A percentile compares a stretch with the other conserved stretches of the same genome.
Conservation (phyloP, 2,888 invertebrate species). For the Atethmia centrago region DNA sequence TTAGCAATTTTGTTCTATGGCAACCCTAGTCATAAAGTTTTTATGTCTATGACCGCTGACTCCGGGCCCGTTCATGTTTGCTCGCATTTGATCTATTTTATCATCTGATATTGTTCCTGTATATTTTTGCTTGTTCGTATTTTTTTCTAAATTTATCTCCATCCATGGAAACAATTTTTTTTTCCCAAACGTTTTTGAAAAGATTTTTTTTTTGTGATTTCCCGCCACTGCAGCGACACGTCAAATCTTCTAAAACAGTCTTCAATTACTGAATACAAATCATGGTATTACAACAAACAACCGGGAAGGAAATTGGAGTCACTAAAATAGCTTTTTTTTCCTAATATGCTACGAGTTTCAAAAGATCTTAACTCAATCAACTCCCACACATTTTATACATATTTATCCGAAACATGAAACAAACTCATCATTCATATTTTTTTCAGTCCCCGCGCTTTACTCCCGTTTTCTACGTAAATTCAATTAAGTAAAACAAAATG, state of each 20-base stretch:
- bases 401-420: neutral
- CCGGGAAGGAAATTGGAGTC: rapidly evolving
- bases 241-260: neutral
- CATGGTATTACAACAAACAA: neutral
- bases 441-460: slow-evolving; percentile 9
- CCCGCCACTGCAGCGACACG: no score
- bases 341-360: neutral
- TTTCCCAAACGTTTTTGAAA: neutral
- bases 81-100: slow-evolving; percentile 56
- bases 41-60: slow-evolving; percentile 63
- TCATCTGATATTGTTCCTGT: slow-evolving; percentile 45
- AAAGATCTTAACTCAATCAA: slow-evolving; percentile 6
- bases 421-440: slow-evolving; percentile 26
- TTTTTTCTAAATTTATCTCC: slow-evolving; percentile 16
- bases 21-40: slow-evolving; percentile 66
- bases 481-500: slow-evolving; percentile 60
- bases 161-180: neutral
- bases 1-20: slow-evolving; percentile 53
- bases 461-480: slow-evolving; percentile 42
- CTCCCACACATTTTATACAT: neutral
- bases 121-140: slow-evolving; percentile 40
- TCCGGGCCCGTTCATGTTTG: slow-evolving; percentile 45
- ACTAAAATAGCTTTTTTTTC: neutral
- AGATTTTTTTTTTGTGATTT: neutral
- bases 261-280: neutral